phyloP scores from a whole-genome alignment of 2,113 vertebrate genomes.

The Equus przewalskii region DNA sequence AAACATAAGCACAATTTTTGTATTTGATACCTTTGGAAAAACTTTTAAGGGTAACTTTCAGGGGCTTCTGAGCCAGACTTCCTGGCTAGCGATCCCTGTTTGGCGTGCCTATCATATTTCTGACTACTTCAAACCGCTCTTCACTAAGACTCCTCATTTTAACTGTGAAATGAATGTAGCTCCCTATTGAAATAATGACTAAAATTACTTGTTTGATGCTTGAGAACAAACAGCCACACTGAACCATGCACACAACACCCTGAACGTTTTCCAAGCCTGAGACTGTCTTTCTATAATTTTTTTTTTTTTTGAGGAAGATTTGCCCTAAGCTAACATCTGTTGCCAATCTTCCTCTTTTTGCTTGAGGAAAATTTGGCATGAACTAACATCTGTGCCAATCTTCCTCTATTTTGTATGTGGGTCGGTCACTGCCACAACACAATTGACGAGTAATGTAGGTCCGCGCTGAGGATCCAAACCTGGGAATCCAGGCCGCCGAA shows the following conservation, averaged over 20 bases:
- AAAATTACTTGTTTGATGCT: neutral
- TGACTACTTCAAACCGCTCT: neutral
- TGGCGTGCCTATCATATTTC: neutral
- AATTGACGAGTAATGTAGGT: no score
- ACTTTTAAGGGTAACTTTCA: neutral
- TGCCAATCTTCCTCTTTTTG: no score
- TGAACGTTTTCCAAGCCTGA: neutral
- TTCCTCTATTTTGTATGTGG: no score
- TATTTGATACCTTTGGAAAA: neutral
- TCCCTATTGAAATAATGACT: neutral
- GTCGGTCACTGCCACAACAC: no score
- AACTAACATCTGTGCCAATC: no score
- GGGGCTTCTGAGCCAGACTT: neutral
- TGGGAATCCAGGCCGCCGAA: no score
- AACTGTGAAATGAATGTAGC: neutral
- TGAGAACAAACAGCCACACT: neutral
- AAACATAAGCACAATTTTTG: neutral
- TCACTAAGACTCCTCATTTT: neutral
- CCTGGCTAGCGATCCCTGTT: fast-evolving
- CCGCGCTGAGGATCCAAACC: no score
- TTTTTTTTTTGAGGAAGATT: no score
- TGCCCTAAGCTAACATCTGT: no score
- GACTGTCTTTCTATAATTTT: neutral
- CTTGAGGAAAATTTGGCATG: no score
- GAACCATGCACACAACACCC: neutral